phyloP scores from a whole-genome alignment of 2,113 vertebrate genomes.

The Solenodon paradoxus region DNA sequence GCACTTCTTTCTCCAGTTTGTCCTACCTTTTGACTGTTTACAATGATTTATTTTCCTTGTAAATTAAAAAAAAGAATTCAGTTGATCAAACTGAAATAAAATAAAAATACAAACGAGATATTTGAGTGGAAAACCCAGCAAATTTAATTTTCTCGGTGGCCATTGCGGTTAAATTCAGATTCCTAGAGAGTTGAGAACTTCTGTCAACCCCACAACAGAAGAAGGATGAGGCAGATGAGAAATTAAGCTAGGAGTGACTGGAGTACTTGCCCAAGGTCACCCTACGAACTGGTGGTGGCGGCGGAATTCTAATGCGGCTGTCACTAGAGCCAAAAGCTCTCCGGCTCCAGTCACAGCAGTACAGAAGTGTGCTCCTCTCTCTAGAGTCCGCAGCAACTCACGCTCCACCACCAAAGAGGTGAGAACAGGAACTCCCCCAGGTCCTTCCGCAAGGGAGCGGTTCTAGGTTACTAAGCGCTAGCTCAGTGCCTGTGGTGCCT shows the following conservation, averaged over 20 bases:
- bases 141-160: not conserved
- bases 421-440: not conserved
- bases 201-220: not conserved
- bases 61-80: not conserved
- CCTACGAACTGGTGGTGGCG: not conserved
- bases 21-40: not conserved
- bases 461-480: not conserved
- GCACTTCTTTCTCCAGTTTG: not conserved
- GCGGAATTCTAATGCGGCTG: slow-evolving; percentile 15
- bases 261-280: slow-evolving; percentile 62
- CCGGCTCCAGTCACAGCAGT: not conserved
- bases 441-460: not conserved
- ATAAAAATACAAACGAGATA: not conserved
- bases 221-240: not conserved
- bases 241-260: not conserved
- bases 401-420: not conserved
- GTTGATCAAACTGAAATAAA: slow-evolving; percentile 8
- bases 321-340: not conserved
- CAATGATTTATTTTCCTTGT: not conserved
- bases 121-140: not conserved
- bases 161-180: not conserved
- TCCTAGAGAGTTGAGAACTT: not conserved
- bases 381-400: not conserved
- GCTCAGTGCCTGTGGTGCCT: not conserved
- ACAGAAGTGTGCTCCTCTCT: not conserved